Evolutionary conservation across 2,113 vertebrate species (phyloP), one percentile per base, ranked within the genome.

Genomic region (Eidolon helvum): DNA sequence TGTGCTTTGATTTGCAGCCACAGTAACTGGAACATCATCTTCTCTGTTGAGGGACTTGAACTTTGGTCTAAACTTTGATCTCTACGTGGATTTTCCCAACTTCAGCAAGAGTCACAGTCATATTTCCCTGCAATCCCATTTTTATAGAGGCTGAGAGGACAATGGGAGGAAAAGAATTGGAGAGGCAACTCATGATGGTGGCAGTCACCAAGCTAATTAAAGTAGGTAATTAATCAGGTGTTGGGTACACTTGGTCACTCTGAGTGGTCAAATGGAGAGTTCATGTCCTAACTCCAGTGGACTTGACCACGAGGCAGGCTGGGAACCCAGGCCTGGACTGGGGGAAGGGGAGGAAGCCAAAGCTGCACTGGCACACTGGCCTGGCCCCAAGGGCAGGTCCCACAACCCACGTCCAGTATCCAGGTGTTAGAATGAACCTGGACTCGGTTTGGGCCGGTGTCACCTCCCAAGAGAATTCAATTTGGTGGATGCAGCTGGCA

Each of bases 61-160:
- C 40, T 84, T 59, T 3, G 11, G 22, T 43, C 59, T 50, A 65
- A 53, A 24, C 26, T 45, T 48, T 15, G 0, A 14, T 53, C 33
- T 78, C 61, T 7, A 2, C 61, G 0, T 48, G 53, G 43, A 28
- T 33, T 59, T 80, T 45, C 38, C 65, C 40, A 50, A 2, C 26
- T 3, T 40, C 61, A 50, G 15, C n/a, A 45, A 40, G n/a, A 38
- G 53, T 59, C 38, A 57, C 10, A 24, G 7, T 12, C 0, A 0
- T 6, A 35, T 55, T 38, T 69, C 15, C 40, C 11, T 0, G 5
- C 15, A 26, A n/a, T 30, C 38, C 28, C 21, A 9, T 6, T 78
- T 83, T 48, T 11, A 43, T 1, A 5, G 30, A 91, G 35, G 5
- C n/a, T 33, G 24, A 79, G 48, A 92, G 63, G 55, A 30, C 1